phyloP scores from a whole-genome alignment of 2,113 vertebrate species.

The Pedetes capensis region DNA sequence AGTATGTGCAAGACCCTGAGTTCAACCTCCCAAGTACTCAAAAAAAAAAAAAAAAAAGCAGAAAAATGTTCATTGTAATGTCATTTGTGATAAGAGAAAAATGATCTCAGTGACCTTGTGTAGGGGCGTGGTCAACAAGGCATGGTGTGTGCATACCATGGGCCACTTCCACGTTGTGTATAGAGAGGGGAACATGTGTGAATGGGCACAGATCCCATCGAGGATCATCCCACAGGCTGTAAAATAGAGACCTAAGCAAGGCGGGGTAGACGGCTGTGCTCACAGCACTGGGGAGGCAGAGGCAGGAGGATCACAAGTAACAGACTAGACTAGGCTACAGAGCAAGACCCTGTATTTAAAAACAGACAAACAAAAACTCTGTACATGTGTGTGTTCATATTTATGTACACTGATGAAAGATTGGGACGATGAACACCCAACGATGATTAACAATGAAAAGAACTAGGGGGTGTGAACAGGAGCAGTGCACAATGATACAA shows the following conservation, averaged over 20 bases:
- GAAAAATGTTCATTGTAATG: not conserved
- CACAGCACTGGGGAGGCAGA: too few relatives aligned
- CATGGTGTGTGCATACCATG: accelerated
- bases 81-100: not conserved
- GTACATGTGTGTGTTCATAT: not conserved
- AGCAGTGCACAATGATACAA: too few relatives aligned
- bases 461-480: too few relatives aligned
- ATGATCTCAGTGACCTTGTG: not conserved
- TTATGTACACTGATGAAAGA: not conserved
- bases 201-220: not conserved
- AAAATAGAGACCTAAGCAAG: too few relatives aligned
- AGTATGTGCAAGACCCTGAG: too few relatives aligned
- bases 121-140: not conserved
- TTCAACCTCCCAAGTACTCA: too few relatives aligned
- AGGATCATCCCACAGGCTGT: not conserved
- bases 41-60: too few relatives aligned
- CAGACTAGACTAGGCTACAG: too few relatives aligned
- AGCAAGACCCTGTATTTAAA: not conserved
- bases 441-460: not conserved
- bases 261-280: too few relatives aligned
- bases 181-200: not conserved
- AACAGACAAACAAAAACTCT: too few relatives aligned
- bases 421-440: not conserved
- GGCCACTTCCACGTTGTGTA: accelerated
- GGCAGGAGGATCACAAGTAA: too few relatives aligned